Percentiles rank a stretch among this genome's conserved stretches.
Evolutionary conservation across 2,888 invertebrate species (phyloP).

Genomic region (Ashinkailepas kermadecensis): DNA sequence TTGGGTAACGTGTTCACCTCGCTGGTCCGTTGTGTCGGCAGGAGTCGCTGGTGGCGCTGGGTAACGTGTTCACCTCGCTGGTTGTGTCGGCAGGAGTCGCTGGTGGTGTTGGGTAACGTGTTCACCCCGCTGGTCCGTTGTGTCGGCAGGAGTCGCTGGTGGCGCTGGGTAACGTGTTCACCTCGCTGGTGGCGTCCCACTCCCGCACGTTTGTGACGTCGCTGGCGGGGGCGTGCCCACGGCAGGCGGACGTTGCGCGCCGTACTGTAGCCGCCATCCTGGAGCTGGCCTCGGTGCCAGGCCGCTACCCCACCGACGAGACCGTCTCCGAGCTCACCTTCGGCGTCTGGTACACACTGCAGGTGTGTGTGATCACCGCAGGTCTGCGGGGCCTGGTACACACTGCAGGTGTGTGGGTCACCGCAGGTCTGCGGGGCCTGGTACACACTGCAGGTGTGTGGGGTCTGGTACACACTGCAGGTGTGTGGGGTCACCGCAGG

Average conservation of each 20-base stretch:
- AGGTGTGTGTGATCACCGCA: not conserved
- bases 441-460: not conserved
- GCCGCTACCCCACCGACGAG: slow-evolving; percentile 22
- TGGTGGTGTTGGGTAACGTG: too few relatives aligned
- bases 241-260: not conserved
- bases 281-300: slow-evolving; percentile 8
- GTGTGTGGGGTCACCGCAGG: too few relatives aligned
- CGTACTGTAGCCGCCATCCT: not conserved
- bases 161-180: slow-evolving; percentile 17
- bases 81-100: too few relatives aligned
- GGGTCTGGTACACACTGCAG: not conserved
- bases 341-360: slow-evolving; percentile 23
- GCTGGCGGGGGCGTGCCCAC: not conserved
- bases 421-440: not conserved
- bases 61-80: too few relatives aligned
- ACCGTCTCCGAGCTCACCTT: slow-evolving; percentile 21
- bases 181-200: slow-evolving; percentile 9
- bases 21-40: too few relatives aligned
- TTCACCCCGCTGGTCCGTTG: not conserved
- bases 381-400: not conserved
- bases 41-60: too few relatives aligned
- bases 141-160: slow-evolving; percentile 19
- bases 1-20: too few relatives aligned
- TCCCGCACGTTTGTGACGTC: not conserved
- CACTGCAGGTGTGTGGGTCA: not conserved